These are phyloP conservation scores for Varecia variegata DNA, from an alignment of 2,797 vertebrate species.

Conservation along the genomic window DNA sequence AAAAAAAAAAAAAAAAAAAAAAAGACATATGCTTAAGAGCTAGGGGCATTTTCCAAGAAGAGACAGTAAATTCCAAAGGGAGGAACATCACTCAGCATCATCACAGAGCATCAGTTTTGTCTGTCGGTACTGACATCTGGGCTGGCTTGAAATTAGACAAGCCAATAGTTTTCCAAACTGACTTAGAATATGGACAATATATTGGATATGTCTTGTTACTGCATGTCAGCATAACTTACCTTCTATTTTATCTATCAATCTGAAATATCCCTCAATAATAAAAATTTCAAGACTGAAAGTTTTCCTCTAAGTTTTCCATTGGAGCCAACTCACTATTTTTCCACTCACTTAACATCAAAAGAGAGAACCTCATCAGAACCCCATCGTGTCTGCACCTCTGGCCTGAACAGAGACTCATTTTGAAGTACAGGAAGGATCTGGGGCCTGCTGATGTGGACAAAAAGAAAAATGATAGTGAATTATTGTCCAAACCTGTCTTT, in stretches of 20 bases:
- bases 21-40: background rate
- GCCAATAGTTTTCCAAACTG: background rate
- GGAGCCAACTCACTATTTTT: background rate
- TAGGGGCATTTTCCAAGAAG: background rate
- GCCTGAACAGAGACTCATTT: background rate
- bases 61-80: background rate
- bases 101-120: background rate
- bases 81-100: background rate
- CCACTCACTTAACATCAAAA: background rate
- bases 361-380: background rate
- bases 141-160: background rate
- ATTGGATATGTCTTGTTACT: background rate
- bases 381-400: rapidly evolving
- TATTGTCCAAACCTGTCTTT: background rate
- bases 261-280: background rate
- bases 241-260: background rate
- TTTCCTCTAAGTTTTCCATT: background rate
- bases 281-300: background rate
- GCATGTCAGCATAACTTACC: background rate
- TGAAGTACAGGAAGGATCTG: background rate
- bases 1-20: no score
- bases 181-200: background rate
- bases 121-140: background rate
- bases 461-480: background rate
- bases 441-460: background rate